Evolutionary conservation across 2,888 invertebrate genomes (phyloP).

Genomic region (Rhopalosiphum nymphaeae): DNA sequence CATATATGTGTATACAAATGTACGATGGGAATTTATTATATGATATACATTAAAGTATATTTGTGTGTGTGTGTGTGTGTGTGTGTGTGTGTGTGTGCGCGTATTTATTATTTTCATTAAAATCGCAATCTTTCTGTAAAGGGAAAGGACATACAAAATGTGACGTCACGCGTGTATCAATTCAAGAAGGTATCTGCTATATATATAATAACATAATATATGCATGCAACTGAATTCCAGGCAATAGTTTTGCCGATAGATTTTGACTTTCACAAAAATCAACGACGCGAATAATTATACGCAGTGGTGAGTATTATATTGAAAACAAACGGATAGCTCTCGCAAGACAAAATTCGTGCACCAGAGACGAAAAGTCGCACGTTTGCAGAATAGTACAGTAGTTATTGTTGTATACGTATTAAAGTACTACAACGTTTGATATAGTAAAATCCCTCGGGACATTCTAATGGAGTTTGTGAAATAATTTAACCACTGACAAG

Average conservation of each 20-base stretch:
- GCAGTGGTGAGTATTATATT: not conserved
- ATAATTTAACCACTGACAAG: not conserved
- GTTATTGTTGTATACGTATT: too few species aligned
- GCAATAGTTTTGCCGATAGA: not conserved
- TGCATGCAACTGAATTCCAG: not conserved
- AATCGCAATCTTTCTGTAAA: not conserved
- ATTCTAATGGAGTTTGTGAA: not conserved
- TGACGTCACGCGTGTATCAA: constrained; percentile 33
- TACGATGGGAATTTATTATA: constrained; percentile 18
- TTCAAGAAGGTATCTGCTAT: not conserved
- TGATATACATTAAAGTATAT: not conserved
- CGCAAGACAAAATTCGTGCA: not conserved
- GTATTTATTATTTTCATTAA: constrained; percentile 20
- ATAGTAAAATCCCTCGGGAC: not conserved
- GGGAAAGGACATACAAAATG: constrained; percentile 35
- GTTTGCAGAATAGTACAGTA: not conserved
- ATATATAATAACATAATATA: not conserved
- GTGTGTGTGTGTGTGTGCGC: not conserved
- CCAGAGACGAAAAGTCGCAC: not conserved
- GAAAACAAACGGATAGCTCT: not conserved
- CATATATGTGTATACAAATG: not conserved
- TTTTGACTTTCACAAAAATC: constrained; percentile 22
- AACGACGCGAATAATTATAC: not conserved
- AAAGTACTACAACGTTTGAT: not conserved
- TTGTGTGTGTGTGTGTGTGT: not conserved